phyloP scores from a whole-genome alignment of 2,888 invertebrate genomes.

The Maniola hyperantus region DNA sequence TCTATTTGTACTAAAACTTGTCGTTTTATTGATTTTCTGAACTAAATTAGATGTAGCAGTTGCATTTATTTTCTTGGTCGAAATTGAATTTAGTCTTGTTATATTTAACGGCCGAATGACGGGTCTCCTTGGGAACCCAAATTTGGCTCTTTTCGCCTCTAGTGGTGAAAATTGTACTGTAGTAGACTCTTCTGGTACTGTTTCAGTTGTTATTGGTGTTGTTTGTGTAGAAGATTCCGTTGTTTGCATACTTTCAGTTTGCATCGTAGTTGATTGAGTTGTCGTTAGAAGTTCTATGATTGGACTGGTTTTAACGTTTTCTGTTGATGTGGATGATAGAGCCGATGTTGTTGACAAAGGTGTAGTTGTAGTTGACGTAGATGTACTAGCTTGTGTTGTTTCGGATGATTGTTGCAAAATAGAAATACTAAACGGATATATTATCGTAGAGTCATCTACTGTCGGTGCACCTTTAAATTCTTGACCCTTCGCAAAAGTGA shows the following conservation, averaged over 20 bases:
- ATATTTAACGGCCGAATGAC: slow-evolving; percentile 62
- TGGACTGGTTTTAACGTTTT: slow-evolving; percentile 36
- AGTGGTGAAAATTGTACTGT: slow-evolving; percentile 59
- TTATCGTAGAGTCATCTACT: slow-evolving; percentile 52
- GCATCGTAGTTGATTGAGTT: slow-evolving; percentile 26
- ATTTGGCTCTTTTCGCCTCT: slow-evolving; percentile 68
- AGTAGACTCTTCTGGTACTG: slow-evolving; percentile 58
- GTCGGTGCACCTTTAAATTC: slow-evolving; percentile 63
- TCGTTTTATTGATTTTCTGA: slow-evolving; percentile 66
- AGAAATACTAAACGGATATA: slow-evolving; percentile 60
- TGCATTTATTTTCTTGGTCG: slow-evolving; percentile 59
- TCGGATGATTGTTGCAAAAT: slow-evolving; percentile 39
- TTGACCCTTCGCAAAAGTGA: slow-evolving; percentile 70
- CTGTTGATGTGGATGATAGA: slow-evolving; percentile 40
- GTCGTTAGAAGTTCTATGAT: slow-evolving; percentile 42
- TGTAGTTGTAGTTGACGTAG: slow-evolving; percentile 46
- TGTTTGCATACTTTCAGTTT: slow-evolving; percentile 18
- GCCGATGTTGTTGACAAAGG: slow-evolving; percentile 47
- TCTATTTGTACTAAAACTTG: slow-evolving; percentile 61
- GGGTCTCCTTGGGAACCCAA: slow-evolving; percentile 69
- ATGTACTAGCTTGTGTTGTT: slow-evolving; percentile 42
- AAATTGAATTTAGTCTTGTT: slow-evolving; percentile 52
- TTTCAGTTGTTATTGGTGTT: slow-evolving; percentile 37
- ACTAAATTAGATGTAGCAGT: slow-evolving; percentile 51
- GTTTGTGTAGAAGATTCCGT: slow-evolving; percentile 46